Conservation (phyloP, 2,888 invertebrate species). For the Parnassius mnemosyne region DNA sequence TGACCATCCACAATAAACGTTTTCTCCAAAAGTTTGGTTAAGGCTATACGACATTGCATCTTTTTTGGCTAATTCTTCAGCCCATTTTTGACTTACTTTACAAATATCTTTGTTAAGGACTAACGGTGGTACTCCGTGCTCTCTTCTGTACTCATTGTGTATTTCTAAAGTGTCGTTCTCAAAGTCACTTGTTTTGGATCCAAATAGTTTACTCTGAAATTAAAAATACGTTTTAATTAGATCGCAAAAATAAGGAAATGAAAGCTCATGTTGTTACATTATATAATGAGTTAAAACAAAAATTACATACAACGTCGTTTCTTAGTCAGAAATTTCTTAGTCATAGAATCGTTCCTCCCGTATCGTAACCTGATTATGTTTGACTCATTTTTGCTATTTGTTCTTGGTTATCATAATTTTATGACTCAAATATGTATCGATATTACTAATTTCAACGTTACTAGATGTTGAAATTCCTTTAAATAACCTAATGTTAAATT, state of each 20-base stretch:
- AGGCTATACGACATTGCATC: slow-evolving; percentile 84
- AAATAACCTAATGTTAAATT: no score
- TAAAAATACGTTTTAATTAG: slow-evolving; percentile 16
- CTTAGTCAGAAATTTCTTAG: no score
- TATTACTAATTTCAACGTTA: no score
- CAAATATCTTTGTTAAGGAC: slow-evolving; percentile 83
- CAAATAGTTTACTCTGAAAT: slow-evolving; percentile 70
- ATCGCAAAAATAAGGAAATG: neutral
- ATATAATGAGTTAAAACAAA: no score
- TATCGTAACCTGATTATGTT: slow-evolving; percentile 12
- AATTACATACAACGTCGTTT: no score
- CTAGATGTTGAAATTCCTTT: no score
- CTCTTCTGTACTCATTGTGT: slow-evolving; percentile 67
- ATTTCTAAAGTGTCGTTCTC: slow-evolving; percentile 67
- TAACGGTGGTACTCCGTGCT: slow-evolving; percentile 70
- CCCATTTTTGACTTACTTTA: slow-evolving; percentile 85
- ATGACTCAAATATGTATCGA: slow-evolving; percentile 6
- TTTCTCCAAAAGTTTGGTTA: slow-evolving; percentile 84
- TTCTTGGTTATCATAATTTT: slow-evolving; percentile 9
- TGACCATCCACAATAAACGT: slow-evolving; percentile 85
- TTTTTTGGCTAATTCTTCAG: slow-evolving; percentile 82
- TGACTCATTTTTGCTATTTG: slow-evolving; percentile 17
- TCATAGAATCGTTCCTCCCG: neutral
- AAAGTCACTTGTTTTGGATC: slow-evolving; percentile 62
- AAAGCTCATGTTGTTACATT: no score